phyloP scores from a whole-genome alignment of 2,797 vertebrate species.

The Pipistrellus pygmaeus region DNA sequence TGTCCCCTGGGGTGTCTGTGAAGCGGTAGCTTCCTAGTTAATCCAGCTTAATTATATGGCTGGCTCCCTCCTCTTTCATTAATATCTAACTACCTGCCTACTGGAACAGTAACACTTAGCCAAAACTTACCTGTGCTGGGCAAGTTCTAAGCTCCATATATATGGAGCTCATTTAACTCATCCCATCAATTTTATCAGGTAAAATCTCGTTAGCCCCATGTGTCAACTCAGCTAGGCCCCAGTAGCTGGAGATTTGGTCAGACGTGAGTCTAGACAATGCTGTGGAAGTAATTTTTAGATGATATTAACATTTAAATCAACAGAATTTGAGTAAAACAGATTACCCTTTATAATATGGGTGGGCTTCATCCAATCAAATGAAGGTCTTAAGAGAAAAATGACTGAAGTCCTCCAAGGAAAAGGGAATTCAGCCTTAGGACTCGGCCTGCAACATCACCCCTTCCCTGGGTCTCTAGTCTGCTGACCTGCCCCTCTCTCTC shows the following conservation, averaged over 20 bases:
- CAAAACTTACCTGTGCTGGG: rapidly evolving
- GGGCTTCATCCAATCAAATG: neutral
- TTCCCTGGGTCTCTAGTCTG: neutral
- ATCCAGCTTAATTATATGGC: neutral
- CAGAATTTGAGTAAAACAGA: neutral
- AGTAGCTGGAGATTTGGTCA: neutral
- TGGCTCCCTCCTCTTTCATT: neutral
- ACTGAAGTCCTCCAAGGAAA: neutral
- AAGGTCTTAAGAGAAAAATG: neutral
- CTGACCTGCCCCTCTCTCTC: no score
- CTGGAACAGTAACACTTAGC: neutral
- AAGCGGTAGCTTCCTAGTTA: neutral
- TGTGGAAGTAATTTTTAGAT: neutral
- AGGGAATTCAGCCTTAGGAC: neutral
- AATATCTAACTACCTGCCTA: neutral
- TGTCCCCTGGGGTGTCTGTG: neutral
- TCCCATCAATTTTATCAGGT: neutral
- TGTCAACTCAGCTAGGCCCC: neutral
- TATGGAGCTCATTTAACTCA: no score
- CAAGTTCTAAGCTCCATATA: neutral
- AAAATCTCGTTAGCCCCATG: neutral
- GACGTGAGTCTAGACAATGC: neutral
- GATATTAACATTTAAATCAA: neutral
- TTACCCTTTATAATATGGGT: neutral
- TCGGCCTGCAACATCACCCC: neutral